Evolutionary conservation across 1,140 invertebrate species (phyloP), one percentile per base, ranked within the genome.

Genomic region (Hylyphantes graminicola): DNA sequence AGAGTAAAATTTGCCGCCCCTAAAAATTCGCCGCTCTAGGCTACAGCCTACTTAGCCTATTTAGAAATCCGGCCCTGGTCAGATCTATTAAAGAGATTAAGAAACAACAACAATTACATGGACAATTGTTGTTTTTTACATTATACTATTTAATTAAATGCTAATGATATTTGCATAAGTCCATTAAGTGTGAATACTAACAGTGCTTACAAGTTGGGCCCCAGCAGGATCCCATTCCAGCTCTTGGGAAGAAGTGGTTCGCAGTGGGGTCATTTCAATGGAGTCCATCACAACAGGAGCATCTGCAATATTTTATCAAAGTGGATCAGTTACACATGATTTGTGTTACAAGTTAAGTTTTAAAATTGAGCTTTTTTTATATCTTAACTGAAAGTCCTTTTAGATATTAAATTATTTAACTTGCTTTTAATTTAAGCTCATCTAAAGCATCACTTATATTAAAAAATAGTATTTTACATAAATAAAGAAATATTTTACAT

Each of bases 191-290:
- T 50, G 48, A 21, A n/a, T 68, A 85, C 72, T 85, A 57, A 85
- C 78, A 59, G 78, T 67, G 54, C 77, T 85, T 19, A 85, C 78
- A 17, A 81, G 59, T n/a, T 80, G 70, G 53, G 76, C 85, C 35
- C 73, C 85, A 57, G 85, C 74, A 12, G 85, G 85, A 74, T 86
- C 85, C 85, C 85, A 86, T 73, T 86, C 85, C 12, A 86, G 64
- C 53, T 86, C 85, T 76, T 86, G 85, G 2, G 85, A 86, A 50
- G 85, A 86, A 12, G 85, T 77, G 4, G 85, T 73, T 13, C 79
- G 54, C 9, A 86, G n/a, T 57, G 85, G 85, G 15, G 67, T 21
- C 51, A 85, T 74, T 76, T 85, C 85, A 11, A 73, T 54, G 15
- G 73, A 63, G 74, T 86, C 65, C 19, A 35, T 35, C 35, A 35